Evolutionary conservation across 2,888 invertebrate species (phyloP), one percentile per base, ranked within the genome.

Genomic region (Caenorhabditis sp.): DNA sequence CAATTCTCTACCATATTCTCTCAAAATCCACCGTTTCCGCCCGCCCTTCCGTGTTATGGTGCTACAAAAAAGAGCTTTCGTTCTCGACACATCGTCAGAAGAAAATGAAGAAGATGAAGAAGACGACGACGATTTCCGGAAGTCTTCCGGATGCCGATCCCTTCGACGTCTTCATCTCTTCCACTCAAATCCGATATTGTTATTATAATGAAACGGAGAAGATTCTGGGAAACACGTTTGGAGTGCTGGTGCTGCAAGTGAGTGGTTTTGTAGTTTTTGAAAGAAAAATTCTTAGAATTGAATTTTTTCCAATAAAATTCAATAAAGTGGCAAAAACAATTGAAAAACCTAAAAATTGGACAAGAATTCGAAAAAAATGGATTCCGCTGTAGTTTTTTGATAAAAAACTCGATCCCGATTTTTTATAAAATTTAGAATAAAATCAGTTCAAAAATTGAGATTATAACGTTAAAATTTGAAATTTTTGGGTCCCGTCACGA

Each of bases 141-240:
- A 95, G 95, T 91, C 94, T 97, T 0, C 96, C 97, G 83, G 97
- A 98, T 92, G 97, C 97, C 87, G 97, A 98, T 92, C 95, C 98
- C 0, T 98, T 99, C 93, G 98, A 99, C 92, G 93, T 97, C 13
- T 99, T 99, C 92, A 94, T 99, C 81, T 95, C 97, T 0, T 96
- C 98, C 0, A 98, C 98, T 0, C 96, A 96, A 83, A 98, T 99
- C 89, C 95, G 98, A 81, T 99, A 97, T 85, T 95, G 98, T 90
- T 99, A 98, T 92, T 99, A 99, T 92, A 95, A 95, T 0, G 99
- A 99, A 92, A 98, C 98, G 0, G 97, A 98, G 92, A 96, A 97
- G 87, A 97, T 99, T 92, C 94, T 99, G 0, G 99, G 99, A 71
- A 97, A 97, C 91, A 99, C 99, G 0, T 99, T 95, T 93, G 97